Evolutionary conservation across 2,888 invertebrate species (phyloP).

Genomic region (Vanessa cardui): DNA sequence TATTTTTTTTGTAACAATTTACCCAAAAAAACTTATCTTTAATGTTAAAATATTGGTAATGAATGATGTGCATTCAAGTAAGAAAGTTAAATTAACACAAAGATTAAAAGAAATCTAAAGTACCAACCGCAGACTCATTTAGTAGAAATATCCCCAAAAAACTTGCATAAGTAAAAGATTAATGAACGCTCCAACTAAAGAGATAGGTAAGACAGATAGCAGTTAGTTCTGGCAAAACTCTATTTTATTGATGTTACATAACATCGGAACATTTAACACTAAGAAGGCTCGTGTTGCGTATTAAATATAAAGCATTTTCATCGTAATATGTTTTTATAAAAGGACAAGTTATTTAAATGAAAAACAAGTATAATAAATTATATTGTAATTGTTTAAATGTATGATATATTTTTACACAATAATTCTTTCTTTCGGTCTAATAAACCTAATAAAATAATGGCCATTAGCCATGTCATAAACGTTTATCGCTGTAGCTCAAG

Average conservation of each 20-base stretch:
- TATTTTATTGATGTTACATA: not conserved
- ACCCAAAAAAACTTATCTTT: not conserved
- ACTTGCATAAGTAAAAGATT: constrained; percentile 11
- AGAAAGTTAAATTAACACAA: not conserved
- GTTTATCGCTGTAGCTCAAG: constrained; percentile 14
- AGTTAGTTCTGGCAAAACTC: constrained; percentile 4
- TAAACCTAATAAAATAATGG: constrained; percentile 7
- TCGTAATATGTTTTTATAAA: too few species aligned
- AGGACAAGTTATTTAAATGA: too few species aligned
- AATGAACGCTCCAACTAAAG: constrained; percentile 7
- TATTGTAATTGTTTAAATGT: too few species aligned
- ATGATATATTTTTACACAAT: not conserved
- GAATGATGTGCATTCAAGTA: not conserved
- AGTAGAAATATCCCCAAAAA: constrained; percentile 10
- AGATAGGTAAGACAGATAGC: constrained; percentile 16
- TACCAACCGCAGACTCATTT: constrained; percentile 4
- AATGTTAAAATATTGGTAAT: not conserved
- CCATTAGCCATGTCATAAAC: constrained; percentile 7
- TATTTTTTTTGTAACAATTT: too few species aligned
- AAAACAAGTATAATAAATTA: too few species aligned
- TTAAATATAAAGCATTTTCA: too few species aligned
- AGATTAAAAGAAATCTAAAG: not conserved
- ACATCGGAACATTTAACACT: not conserved
- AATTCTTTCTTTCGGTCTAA: not conserved
- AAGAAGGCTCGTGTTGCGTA: too few species aligned